Evolutionary conservation across 1,140 invertebrate genomes (phyloP), one percentile per base, ranked within the genome.

Genomic region (Nasonia giraulti): DNA sequence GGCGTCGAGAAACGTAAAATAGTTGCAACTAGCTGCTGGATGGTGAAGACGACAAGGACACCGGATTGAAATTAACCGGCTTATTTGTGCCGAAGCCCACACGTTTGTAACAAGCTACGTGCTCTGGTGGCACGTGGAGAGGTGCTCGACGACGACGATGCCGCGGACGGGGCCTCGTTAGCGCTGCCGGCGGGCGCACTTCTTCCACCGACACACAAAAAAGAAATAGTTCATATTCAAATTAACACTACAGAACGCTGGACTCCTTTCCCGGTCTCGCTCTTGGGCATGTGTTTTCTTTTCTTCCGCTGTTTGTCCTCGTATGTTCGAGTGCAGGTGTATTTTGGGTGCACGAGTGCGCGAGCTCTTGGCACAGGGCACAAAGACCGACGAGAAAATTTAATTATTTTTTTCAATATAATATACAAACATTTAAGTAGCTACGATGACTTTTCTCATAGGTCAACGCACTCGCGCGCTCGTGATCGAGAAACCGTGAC

Each of bases 91-190:
- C 55, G 75, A 37, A 74, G 71, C 11, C 10, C 31, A 40, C 47
- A 80, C 33, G 50, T 80, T 23, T 11, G 33, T 75, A 83, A 83
- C 33, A 33, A 83, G 20, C 44, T 84, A 80, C 77, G 77, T 84
- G 77, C 77, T 77, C 77, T 27, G 40, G 31, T 11, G 55, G 40
- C 71, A 82, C 75, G 62, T 71, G 12, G 27, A 87, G 81, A 69
- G 73, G 62, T 62, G 66, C 73, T 85, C n/a, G 80, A 62, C 37
- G 74, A 62, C 33, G 33, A 37, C 33, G 33, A 37, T 8, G 71
- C 12, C 33, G 17, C 14, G 31, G 73, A 37, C 73, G 20, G 77
- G 78, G 79, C 73, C 88, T 89, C 89, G 88, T 89, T 89, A 89
- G 87, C 68, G 84, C 76, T 81, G 85, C 84, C 83, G 80, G 76